Percentiles rank a stretch among this genome's conserved stretches.
These are phyloP conservation scores for Tyrannus savana DNA, from an alignment of 2,113 vertebrate species.

Conservation along the genomic window DNA sequence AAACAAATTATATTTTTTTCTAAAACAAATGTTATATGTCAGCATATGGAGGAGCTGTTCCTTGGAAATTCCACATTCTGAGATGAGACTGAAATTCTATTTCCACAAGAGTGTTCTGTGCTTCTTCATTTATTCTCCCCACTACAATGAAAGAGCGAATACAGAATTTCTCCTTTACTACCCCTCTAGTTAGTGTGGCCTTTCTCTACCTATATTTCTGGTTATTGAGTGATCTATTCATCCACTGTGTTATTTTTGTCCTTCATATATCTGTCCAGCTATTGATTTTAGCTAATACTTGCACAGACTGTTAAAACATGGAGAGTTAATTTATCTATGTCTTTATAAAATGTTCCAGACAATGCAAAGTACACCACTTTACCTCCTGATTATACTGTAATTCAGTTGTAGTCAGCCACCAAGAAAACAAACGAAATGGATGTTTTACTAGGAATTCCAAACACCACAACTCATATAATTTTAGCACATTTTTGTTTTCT, in stretches of 20 bases:
- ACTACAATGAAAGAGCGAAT: not conserved
- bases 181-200: not conserved
- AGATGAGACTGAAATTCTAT: not conserved
- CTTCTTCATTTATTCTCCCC: not conserved
- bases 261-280: slow-evolving; percentile 11
- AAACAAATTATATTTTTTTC: not conserved
- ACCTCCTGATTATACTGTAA: not conserved
- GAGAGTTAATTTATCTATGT: slow-evolving; percentile 1
- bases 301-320: not conserved
- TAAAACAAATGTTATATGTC: not conserved
- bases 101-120: not conserved
- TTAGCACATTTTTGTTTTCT: not conserved
- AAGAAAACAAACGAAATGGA: not conserved
- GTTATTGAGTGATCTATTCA: not conserved
- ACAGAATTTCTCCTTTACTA: not conserved
- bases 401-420: not conserved
- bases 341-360: not conserved
- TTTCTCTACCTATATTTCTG: not conserved
- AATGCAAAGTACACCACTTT: not conserved
- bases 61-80: not conserved
- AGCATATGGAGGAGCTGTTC: not conserved
- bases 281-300: slow-evolving; percentile 52
- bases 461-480: not conserved
- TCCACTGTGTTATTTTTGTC: not conserved
- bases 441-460: not conserved